Percentiles rank a stretch among this genome's conserved stretches.
Conservation (phyloP, 2,888 invertebrate genomes). For the Tromatobia lineatoria region DNA sequence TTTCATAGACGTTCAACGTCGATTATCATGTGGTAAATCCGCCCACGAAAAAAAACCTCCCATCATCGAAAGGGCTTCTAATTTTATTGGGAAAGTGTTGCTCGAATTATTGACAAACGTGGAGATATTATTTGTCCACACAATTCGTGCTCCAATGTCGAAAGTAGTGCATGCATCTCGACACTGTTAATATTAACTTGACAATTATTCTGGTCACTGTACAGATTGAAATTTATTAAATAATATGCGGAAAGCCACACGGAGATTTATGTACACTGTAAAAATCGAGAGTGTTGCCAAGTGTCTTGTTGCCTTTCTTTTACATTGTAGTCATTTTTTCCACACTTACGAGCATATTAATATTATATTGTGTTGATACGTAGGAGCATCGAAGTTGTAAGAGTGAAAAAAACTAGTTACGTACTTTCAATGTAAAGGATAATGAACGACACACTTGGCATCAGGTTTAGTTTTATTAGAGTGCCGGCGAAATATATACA, state of each 20-base stretch:
- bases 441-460: too few relatives aligned
- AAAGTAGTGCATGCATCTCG: conserved; percentile 31
- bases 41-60: conserved; percentile 33
- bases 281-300: too few relatives aligned
- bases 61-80: conserved; percentile 12
- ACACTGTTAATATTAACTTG: conserved; percentile 24
- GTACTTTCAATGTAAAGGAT: too few relatives aligned
- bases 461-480: too few relatives aligned
- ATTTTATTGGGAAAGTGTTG: background rate
- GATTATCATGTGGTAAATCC: conserved; percentile 42
- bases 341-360: too few relatives aligned
- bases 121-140: conserved; percentile 16
- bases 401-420: too few relatives aligned
- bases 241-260: conserved; percentile 4
- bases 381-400: too few relatives aligned
- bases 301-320: too few relatives aligned
- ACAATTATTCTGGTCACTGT: conserved; percentile 66
- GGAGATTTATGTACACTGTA: too few relatives aligned
- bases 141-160: conserved; percentile 18
- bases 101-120: conserved; percentile 6
- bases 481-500: too few relatives aligned
- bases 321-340: too few relatives aligned
- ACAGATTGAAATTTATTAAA: conserved; percentile 63
- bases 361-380: too few relatives aligned
- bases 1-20: conserved; percentile 23